These are phyloP conservation scores for Thaumatotibia leucotreta DNA, from an alignment of 1,140 invertebrate genomes.

Conservation along the genomic window DNA sequence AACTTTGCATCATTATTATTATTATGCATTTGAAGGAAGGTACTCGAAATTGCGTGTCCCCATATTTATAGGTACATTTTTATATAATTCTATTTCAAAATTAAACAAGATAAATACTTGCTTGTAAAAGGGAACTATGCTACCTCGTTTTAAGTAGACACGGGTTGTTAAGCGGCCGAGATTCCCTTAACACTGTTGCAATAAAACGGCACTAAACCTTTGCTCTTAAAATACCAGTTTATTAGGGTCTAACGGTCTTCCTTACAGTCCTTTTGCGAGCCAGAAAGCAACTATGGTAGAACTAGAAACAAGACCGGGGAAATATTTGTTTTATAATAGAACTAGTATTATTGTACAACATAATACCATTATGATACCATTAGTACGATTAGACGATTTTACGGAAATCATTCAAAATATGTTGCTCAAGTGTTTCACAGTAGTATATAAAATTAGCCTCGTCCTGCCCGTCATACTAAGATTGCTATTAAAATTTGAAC, in stretches of 20 bases:
- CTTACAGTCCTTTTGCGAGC: neutral
- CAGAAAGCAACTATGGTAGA: neutral
- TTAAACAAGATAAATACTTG: neutral
- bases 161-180: neutral
- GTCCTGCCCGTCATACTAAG: too few species aligned
- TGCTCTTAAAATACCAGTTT: neutral
- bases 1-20: too few species aligned
- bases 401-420: too few species aligned
- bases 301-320: neutral
- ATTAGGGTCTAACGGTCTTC: neutral
- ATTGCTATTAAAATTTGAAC: too few species aligned
- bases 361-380: too few species aligned
- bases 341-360: too few species aligned
- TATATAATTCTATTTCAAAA: neutral
- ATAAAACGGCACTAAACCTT: neutral
- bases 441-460: too few species aligned
- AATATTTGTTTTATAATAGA: neutral
- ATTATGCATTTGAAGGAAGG: too few species aligned
- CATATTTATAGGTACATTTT: too few species aligned
- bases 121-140: neutral
- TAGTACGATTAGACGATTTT: too few species aligned
- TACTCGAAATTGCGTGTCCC: too few species aligned
- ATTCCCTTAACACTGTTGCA: neutral
- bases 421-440: too few species aligned
- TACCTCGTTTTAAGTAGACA: neutral